Evolutionary conservation across 1,140 invertebrate genomes (phyloP).

Genomic region (Drosophila parvula): DNA sequence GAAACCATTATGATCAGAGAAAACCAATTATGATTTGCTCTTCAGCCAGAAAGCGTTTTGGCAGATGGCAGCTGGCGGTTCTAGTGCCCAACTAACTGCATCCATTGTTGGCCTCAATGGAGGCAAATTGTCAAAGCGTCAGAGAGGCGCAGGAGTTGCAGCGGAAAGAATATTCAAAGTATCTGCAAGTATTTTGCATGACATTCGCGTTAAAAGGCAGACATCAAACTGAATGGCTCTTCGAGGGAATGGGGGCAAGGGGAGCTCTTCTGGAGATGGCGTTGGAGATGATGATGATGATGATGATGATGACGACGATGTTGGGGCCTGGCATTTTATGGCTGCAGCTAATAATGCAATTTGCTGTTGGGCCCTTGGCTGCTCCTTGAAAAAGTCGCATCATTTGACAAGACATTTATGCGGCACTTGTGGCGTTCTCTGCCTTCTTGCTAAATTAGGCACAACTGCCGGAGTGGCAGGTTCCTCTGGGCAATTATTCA

Average conservation of each 20-base stretch:
- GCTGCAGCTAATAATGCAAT: slow-evolving; percentile 79
- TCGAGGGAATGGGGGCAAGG: slow-evolving; percentile 13
- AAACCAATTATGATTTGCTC: slow-evolving; percentile 37
- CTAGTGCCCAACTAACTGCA: slow-evolving; percentile 34
- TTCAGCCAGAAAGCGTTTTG: slow-evolving; percentile 32
- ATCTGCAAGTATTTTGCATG: slow-evolving; percentile 74
- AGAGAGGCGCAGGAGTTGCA: slow-evolving; percentile 8
- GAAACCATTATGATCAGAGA: slow-evolving; percentile 33
- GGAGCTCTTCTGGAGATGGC: slow-evolving; percentile 5
- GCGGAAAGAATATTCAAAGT: slow-evolving; percentile 70
- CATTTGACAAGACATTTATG: slow-evolving; percentile 82
- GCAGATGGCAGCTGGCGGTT: slow-evolving; percentile 33
- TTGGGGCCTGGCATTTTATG: slow-evolving; percentile 68
- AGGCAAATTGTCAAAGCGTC: slow-evolving; percentile 57
- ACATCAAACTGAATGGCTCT: slow-evolving; percentile 74
- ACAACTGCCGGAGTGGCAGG: slow-evolving; percentile 60
- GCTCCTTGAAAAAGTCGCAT: slow-evolving; percentile 68
- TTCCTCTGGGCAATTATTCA: slow-evolving; percentile 67
- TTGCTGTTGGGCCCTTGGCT: slow-evolving; percentile 59
- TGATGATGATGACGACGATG: slow-evolving; percentile 33
- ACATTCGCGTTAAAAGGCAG: slow-evolving; percentile 76
- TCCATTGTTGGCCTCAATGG: slow-evolving; percentile 51
- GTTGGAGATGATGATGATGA: slow-evolving; percentile 17
- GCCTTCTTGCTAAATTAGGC: slow-evolving; percentile 72
- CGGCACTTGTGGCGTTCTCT: slow-evolving; percentile 71